Conservation (phyloP, 2,888 invertebrate genomes). For the Liodrosophila aerea region DNA sequence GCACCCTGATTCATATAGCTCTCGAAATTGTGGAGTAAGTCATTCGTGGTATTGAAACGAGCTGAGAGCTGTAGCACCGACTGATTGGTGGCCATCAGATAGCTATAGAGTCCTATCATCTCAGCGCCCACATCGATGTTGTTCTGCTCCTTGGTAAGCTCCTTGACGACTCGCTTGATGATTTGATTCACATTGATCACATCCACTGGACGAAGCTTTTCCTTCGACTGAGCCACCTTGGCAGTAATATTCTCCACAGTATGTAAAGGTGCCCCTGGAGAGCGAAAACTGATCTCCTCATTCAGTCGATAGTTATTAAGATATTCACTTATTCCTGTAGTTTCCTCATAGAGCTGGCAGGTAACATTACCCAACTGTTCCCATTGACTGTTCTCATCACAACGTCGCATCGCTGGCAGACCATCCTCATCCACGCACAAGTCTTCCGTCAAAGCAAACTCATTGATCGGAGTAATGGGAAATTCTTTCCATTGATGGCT, state of each 20-base stretch:
- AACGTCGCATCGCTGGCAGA: constrained; percentile 26
- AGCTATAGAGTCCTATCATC: constrained; percentile 17
- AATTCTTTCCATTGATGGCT: constrained; percentile 3
- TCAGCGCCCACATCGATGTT: not conserved
- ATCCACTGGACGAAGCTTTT: constrained; percentile 8
- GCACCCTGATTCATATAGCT: constrained; percentile 12
- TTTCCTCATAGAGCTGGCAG: constrained; percentile 2
- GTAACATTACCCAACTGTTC: constrained; percentile 7
- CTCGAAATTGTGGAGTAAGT: constrained; percentile 21
- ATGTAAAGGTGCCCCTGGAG: not conserved
- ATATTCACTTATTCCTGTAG: not conserved
- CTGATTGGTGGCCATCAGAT: constrained; percentile 19
- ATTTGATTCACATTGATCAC: constrained; percentile 15
- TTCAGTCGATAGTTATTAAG: constrained; percentile 5
- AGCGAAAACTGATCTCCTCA: not conserved
- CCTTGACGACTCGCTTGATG: constrained; percentile 6
- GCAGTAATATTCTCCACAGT: not conserved
- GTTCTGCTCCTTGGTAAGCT: constrained; percentile 2
- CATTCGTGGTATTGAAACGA: constrained; percentile 17
- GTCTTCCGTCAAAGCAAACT: constrained; percentile 15
- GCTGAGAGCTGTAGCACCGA: constrained; percentile 11
- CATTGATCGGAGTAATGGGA: constrained; percentile 6
- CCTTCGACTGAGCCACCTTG: not conserved
- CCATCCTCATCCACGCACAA: constrained; percentile 22
- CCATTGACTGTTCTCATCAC: constrained; percentile 14